Conservation (phyloP, 2,113 vertebrate species). For the Illadopsis cleaveri region DNA sequence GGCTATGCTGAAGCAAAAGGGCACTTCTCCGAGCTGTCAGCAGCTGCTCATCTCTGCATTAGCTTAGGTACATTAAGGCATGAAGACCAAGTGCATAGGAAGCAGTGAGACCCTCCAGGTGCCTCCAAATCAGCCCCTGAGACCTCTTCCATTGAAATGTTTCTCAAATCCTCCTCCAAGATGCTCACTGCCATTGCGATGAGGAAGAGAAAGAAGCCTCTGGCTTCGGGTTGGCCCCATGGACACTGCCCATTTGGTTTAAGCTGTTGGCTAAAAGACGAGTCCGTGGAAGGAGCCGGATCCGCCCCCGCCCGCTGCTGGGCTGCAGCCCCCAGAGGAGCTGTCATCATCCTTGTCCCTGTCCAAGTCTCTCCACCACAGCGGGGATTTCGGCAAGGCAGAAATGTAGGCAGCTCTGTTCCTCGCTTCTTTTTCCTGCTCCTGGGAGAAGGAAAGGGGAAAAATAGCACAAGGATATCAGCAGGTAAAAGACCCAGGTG, state of each 20-base stretch:
- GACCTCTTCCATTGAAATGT: neutral
- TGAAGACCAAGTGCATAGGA: conserved; percentile 56
- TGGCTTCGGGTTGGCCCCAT: neutral
- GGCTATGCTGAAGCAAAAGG: conserved; percentile 34
- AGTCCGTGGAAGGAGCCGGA: conserved; percentile 75
- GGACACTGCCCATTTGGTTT: neutral
- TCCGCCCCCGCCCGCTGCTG: conserved; percentile 50
- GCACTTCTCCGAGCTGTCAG: neutral
- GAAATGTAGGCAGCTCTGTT: conserved; percentile 77
- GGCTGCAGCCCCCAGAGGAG: conserved; percentile 71
- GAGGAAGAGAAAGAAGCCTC: conserved; percentile 4
- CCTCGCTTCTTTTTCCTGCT: conserved; percentile 81
- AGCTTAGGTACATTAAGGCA: conserved; percentile 57
- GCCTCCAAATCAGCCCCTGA: neutral
- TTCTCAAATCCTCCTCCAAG: neutral
- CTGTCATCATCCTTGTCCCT: conserved; percentile 77
- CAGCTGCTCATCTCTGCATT: neutral
- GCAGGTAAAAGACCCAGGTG: rapidly evolving
- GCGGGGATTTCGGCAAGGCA: conserved; percentile 67
- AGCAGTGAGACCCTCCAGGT: neutral
- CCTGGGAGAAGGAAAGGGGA: conserved; percentile 51
- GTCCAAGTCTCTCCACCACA: conserved; percentile 80
- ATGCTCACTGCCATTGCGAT: neutral
- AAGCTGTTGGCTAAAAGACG: conserved; percentile 63
- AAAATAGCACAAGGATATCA: neutral